These are phyloP conservation scores for Pocillopora verrucosa DNA, from an alignment of 64 coral and sea anemone genomes.

Conservation along the genomic window DNA sequence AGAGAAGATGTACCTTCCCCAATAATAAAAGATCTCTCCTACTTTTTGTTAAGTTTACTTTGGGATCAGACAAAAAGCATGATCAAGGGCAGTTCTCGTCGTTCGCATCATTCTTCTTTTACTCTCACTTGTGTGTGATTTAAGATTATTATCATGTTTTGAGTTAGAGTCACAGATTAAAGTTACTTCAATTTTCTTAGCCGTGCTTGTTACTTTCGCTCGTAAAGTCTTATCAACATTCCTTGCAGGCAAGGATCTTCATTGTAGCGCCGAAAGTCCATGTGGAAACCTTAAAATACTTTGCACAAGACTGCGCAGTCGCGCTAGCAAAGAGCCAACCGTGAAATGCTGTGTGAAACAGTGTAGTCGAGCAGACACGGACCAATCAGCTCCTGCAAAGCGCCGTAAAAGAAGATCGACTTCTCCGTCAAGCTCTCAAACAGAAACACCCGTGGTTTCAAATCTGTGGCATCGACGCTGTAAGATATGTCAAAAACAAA, in stretches of 20 bases:
- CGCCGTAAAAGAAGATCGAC: constrained; percentile 6
- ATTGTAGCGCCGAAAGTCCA: constrained; percentile 68
- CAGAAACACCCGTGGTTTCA: background rate
- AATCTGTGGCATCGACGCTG: constrained; percentile 25
- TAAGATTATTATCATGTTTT: background rate
- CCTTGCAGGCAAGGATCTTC: constrained; percentile 84
- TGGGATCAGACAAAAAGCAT: no score
- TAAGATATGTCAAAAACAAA: constrained; percentile 29
- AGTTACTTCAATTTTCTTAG: background rate
- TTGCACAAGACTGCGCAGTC: constrained; percentile 77
- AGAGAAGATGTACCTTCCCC: no score
- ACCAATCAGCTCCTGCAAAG: background rate
- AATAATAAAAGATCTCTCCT: no score
- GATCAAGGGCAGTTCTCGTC: no score
- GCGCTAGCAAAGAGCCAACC: constrained; percentile 33
- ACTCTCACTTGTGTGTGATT: background rate
- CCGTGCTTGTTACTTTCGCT: background rate
- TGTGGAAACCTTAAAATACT: constrained; percentile 64
- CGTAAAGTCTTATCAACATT: background rate
- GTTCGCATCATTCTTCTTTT: background rate
- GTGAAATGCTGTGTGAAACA: constrained; percentile 38
- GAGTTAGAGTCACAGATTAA: no score
- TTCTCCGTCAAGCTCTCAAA: background rate
- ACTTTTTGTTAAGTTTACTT: no score
- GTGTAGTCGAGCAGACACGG: background rate